Evolutionary conservation across 2,113 vertebrate species (phyloP).

Genomic region (Centropus bengalensis): DNA sequence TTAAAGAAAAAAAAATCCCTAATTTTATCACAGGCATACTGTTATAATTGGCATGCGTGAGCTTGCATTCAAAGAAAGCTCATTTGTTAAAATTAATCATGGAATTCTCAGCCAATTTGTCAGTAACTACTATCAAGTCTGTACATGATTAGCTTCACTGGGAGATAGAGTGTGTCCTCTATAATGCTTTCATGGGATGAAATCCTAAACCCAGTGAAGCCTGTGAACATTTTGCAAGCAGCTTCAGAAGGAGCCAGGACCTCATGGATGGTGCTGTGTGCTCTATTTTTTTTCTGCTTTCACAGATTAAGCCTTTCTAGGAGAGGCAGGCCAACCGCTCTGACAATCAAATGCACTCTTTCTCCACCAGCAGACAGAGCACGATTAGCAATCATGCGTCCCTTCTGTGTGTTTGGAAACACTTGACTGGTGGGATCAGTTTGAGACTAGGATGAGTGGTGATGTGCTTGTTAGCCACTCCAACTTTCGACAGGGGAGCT

Average conservation of each 20-base stretch:
- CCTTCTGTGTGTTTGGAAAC: not conserved
- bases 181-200: not conserved
- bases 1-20: not conserved
- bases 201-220: not conserved
- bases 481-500: not conserved
- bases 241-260: not conserved
- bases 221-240: not conserved
- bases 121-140: not conserved
- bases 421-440: fast-evolving
- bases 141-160: not conserved
- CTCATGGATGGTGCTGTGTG: not conserved
- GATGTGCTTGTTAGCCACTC: not conserved
- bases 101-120: conserved; percentile 5
- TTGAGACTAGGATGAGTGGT: not conserved
- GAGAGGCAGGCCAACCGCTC: not conserved
- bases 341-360: fast-evolving
- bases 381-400: not conserved
- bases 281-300: not conserved
- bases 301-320: not conserved
- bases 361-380: not conserved
- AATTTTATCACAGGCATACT: not conserved
- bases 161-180: not conserved
- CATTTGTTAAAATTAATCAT: conserved; percentile 46
- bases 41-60: not conserved
- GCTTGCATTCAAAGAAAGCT: conserved; percentile 8